Conservation (phyloP, 37 sponge, comb jelly and placozoan genomes). For the Aphrocallistes beatrix region DNA sequence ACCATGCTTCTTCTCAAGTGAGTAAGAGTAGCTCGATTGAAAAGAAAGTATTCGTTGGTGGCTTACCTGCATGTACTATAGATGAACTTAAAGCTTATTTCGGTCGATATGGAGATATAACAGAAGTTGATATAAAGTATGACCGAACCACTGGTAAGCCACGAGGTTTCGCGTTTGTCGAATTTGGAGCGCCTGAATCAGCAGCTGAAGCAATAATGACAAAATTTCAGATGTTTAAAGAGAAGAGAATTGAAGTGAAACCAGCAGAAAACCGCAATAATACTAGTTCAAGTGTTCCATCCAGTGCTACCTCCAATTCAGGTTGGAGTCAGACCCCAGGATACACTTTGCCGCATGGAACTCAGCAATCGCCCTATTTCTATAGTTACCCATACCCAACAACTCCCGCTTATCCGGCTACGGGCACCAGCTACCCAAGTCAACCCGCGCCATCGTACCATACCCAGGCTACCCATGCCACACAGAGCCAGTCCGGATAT, state of each 20-base stretch:
- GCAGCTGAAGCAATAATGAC: not conserved
- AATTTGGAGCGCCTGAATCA: not conserved
- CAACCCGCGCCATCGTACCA: not conserved
- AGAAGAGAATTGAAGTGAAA: not conserved
- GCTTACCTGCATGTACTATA: slow-evolving; percentile 26
- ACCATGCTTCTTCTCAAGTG: not conserved
- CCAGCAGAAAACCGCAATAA: not conserved
- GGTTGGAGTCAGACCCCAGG: no score
- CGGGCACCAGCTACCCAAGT: not conserved
- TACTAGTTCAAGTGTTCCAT: no score
- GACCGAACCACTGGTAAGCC: not conserved
- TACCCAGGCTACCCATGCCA: not conserved
- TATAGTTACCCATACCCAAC: not conserved
- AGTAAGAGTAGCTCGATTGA: not conserved
- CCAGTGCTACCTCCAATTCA: no score
- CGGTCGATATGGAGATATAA: slow-evolving; percentile 27
- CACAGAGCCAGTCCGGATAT: not conserved
- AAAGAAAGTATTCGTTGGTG: slow-evolving; percentile 45
- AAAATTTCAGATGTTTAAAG: not conserved
- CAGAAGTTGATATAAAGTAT: not conserved
- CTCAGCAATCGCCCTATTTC: not conserved
- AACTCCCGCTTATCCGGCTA: not conserved
- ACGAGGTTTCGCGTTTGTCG: slow-evolving; percentile 16
- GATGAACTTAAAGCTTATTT: slow-evolving; percentile 32
- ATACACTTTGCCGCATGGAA: no score